These are phyloP conservation scores for Cryptops parisi DNA, from an alignment of 2,888 invertebrate species.

Conservation along the genomic window DNA sequence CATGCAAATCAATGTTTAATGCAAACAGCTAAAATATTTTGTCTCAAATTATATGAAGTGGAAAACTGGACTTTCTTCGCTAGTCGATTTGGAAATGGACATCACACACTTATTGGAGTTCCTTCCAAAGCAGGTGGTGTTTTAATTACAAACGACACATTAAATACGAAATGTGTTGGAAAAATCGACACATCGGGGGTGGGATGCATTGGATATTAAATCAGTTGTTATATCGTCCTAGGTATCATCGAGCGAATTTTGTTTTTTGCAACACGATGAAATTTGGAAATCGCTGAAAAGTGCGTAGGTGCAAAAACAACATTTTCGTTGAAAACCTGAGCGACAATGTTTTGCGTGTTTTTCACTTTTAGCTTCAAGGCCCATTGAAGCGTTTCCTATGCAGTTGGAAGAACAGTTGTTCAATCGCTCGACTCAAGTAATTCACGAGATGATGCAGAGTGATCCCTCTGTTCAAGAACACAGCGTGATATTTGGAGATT, in stretches of 20 bases:
- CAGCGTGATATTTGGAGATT: background rate
- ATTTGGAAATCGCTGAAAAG: slow-evolving; percentile 6
- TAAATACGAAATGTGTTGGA: too few species aligned
- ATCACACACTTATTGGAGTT: slow-evolving; percentile 13
- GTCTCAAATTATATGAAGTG: too few species aligned
- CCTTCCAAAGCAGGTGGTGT: slow-evolving; percentile 4
- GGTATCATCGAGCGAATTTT: background rate
- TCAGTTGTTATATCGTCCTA: background rate
- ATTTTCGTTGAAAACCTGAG: background rate
- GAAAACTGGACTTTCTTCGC: slow-evolving; percentile 11
- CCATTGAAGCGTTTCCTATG: background rate
- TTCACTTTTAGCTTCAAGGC: background rate
- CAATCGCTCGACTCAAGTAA: slow-evolving; percentile 2
- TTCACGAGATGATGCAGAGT: slow-evolving; percentile 1
- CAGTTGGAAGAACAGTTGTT: slow-evolving; percentile 3
- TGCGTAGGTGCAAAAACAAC: background rate
- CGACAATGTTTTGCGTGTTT: background rate
- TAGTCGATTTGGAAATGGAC: slow-evolving; percentile 15
- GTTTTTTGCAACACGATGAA: slow-evolving; percentile 2
- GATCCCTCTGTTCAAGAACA: background rate
- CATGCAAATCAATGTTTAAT: too few species aligned
- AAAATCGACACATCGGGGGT: too few species aligned
- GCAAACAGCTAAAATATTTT: too few species aligned
- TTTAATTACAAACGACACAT: too few species aligned
- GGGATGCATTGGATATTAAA: too few species aligned